These are phyloP conservation scores for Carduelis carduelis DNA, from an alignment of 2,797 vertebrate species.

Conservation along the genomic window DNA sequence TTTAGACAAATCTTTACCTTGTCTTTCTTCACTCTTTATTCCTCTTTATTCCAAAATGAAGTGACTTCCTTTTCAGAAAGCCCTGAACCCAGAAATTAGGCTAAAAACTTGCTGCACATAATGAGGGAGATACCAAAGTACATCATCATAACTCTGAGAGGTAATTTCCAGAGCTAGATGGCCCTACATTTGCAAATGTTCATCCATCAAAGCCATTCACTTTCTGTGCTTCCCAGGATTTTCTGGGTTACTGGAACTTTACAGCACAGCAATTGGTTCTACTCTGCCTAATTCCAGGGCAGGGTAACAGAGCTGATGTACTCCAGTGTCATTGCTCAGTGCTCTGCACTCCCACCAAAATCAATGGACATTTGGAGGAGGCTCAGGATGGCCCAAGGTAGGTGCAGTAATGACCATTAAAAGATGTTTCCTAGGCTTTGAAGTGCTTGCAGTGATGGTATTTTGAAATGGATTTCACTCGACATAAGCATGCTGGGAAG, in stretches of 20 bases:
- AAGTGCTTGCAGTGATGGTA: not conserved
- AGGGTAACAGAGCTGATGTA: not conserved
- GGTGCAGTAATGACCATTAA: not conserved
- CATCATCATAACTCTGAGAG: not conserved
- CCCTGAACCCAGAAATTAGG: conserved; percentile 11
- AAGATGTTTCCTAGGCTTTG: not conserved
- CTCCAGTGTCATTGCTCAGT: not conserved
- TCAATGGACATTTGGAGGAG: not conserved
- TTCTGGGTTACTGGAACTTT: not conserved
- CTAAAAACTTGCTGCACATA: not conserved
- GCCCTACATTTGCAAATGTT: not conserved
- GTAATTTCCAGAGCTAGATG: conserved; percentile 10
- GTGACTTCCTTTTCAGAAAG: conserved; percentile 6
- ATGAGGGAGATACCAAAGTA: not conserved
- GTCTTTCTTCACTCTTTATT: not conserved
- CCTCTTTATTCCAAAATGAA: not conserved
- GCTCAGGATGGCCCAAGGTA: not conserved
- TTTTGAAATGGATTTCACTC: not conserved
- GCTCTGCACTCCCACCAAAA: not conserved
- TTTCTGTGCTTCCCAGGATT: not conserved
- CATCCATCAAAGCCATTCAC: not conserved
- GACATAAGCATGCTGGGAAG: not conserved
- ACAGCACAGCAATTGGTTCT: not conserved
- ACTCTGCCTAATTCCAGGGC: not conserved
- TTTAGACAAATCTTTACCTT: not conserved